Evolutionary conservation across 2,113 vertebrate species (phyloP).

Genomic region (Ictalurus furcatus): DNA sequence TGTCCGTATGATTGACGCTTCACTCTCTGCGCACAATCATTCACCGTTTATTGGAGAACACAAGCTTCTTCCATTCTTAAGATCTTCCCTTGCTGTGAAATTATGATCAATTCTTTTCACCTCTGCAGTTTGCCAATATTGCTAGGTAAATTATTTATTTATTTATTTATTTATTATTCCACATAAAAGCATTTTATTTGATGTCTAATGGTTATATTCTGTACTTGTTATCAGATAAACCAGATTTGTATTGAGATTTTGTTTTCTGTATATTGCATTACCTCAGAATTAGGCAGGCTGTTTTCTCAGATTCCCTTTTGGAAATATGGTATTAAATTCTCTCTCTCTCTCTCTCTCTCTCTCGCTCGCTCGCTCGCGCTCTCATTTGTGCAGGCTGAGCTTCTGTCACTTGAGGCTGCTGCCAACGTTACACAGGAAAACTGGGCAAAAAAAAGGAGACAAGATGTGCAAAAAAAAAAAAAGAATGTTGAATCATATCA

Average conservation of each 20-base stretch:
- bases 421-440: conserved; percentile 2
- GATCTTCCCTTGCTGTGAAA: neutral
- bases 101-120: neutral
- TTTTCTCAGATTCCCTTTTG: neutral
- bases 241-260: neutral
- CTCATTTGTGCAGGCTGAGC: neutral
- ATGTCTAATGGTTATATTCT: neutral
- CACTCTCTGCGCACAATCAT: neutral
- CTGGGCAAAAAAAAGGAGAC: neutral
- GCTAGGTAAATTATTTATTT: neutral
- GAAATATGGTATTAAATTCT: conserved; percentile 5
- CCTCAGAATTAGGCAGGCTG: neutral
- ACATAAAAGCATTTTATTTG: neutral
- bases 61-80: neutral
- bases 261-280: neutral
- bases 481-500: conserved; percentile 36
- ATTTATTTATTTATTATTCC: too few species aligned
- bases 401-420: conserved; percentile 27
- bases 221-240: neutral
- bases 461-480: neutral
- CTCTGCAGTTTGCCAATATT: neutral
- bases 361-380: neutral
- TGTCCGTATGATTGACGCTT: neutral
- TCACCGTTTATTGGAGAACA: neutral
- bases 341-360: neutral